Conservation (phyloP, 2,888 invertebrate species). For the Ecdyonurus torrentis region DNA sequence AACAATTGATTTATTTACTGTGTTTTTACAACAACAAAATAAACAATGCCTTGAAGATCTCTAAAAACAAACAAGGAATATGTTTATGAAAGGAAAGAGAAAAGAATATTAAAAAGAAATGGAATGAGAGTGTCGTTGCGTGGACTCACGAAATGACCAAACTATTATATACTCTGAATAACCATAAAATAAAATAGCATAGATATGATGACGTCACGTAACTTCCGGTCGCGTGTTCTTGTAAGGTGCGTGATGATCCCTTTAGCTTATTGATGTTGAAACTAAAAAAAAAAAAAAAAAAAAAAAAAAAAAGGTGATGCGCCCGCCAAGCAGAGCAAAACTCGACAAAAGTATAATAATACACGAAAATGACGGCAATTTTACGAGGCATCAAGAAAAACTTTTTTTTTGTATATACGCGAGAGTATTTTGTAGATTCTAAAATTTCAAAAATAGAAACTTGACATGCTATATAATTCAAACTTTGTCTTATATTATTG, state of each 20-base stretch:
- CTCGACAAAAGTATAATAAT: background rate
- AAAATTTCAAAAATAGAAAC: background rate
- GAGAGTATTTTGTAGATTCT: no score
- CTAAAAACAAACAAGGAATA: no score
- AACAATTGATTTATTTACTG: no score
- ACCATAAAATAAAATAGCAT: no score
- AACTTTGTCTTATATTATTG: no score
- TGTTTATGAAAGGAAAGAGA: no score
- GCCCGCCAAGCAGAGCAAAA: background rate
- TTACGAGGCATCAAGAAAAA: background rate
- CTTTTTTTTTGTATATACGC: background rate
- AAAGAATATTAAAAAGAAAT: no score
- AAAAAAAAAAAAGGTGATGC: no score
- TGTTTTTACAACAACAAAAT: no score
- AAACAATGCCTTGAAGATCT: no score
- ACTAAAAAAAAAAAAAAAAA: no score
- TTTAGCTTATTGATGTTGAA: no score
- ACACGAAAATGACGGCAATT: background rate
- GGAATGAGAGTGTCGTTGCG: background rate
- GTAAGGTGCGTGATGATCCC: background rate
- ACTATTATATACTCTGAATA: background rate
- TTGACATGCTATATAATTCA: background rate
- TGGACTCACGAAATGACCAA: background rate
- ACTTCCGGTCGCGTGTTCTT: background rate
- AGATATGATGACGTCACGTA: background rate